A percentile compares a stretch with the other conserved stretches of the same genome.
These are phyloP conservation scores for Cyanoderma ruficeps DNA, from an alignment of 2,113 vertebrate species.

Conservation along the genomic window DNA sequence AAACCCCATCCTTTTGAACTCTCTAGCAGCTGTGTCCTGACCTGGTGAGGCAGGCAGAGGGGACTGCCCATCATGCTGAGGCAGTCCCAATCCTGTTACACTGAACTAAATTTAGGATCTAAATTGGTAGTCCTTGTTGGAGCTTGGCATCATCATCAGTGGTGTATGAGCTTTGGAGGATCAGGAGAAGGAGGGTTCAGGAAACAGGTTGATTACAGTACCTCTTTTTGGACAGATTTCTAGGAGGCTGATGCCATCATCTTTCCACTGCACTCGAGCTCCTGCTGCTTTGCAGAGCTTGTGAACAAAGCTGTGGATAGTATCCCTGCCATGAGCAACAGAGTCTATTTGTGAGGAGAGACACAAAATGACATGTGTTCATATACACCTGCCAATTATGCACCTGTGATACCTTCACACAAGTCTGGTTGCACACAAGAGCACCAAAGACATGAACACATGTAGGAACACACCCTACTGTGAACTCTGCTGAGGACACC, in stretches of 20 bases:
- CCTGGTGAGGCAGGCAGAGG: not conserved
- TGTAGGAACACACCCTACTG: not conserved
- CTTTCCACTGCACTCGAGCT: not conserved
- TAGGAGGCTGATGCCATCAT: not conserved
- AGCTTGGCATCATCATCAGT: not conserved
- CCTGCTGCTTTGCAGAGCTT: not conserved
- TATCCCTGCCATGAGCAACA: not conserved
- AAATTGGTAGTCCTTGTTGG: not conserved
- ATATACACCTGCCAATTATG: not conserved
- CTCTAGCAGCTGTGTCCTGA: not conserved
- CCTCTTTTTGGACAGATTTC: not conserved
- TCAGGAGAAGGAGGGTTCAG: not conserved
- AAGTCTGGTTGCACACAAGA: not conserved
- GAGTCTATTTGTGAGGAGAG: not conserved
- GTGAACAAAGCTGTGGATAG: rapidly evolving
- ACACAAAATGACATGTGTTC: not conserved
- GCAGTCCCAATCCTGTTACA: too few relatives aligned
- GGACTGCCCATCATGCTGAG: not conserved
- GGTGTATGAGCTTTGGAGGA: not conserved
- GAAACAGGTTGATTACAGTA: not conserved
- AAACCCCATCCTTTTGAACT: not conserved
- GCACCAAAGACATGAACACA: not conserved
- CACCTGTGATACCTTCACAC: not conserved
- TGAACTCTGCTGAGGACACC: not conserved
- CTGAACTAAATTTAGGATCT: not conserved